Evolutionary conservation across 2,888 invertebrate genomes (phyloP).

Genomic region (Empis stercorea): DNA sequence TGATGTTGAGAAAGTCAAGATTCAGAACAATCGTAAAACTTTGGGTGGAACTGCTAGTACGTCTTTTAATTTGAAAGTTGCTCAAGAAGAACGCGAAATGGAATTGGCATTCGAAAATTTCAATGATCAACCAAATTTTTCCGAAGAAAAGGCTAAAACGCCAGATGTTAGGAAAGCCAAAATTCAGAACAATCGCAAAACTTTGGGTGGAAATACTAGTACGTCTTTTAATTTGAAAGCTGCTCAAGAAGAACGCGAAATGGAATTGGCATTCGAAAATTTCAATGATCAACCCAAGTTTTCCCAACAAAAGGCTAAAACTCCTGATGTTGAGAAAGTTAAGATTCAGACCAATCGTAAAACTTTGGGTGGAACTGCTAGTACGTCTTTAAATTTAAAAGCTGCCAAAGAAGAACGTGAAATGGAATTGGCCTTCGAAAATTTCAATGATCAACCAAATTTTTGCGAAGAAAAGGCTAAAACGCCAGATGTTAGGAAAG

Average conservation of each 20-base stretch:
- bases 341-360: background rate
- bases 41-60: constrained; percentile 1
- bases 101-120: constrained; percentile 9
- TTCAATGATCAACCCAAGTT: constrained; percentile 1
- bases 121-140: constrained; percentile 5
- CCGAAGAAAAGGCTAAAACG: background rate
- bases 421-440: constrained; percentile 1
- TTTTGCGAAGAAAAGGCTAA: background rate
- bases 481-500: background rate
- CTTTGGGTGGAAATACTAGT: constrained; percentile 1
- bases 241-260: constrained; percentile 5
- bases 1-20: background rate
- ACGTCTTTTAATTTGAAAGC: background rate
- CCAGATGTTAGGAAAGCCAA: background rate
- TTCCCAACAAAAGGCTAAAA: background rate
- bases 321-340: constrained; percentile 1
- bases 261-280: constrained; percentile 8
- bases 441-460: background rate
- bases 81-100: constrained; percentile 4
- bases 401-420: constrained; percentile 4
- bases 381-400: constrained; percentile 2
- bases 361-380: constrained; percentile 1
- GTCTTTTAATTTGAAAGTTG: constrained; percentile 4
- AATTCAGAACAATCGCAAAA: constrained; percentile 2
- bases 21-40: constrained; percentile 3